Base-by-base conservation (phyloP, 2,113 vertebrate species). In the Orycteropus afer region DNA sequence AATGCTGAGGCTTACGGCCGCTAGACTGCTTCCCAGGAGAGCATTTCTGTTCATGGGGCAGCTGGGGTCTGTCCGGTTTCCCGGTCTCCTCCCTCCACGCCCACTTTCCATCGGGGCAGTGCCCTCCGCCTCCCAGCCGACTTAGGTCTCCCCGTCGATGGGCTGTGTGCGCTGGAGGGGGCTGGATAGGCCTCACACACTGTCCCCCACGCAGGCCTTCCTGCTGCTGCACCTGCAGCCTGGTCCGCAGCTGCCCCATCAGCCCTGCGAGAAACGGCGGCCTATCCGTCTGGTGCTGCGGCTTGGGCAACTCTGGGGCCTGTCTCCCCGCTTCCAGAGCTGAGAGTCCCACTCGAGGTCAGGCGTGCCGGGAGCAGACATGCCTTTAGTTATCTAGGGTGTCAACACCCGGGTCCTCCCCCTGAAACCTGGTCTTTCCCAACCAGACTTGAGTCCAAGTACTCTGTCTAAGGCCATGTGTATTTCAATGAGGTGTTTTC, bases 21-120 rank as follows among this genome's bases (percentile, higher is more conserved):
- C 23, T 23, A 22, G 20, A 22, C 55, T 5, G 42, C 42, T 0
- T 22, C 3, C 0, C 10, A 18, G 63, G 10, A 0, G 29, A 20
- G 5, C 5, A 7, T 77, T 45, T 29, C 81, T 18, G 45, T 81
- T 37, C 42, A 22, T 23, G 42, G 42, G 40, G 34, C 34, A 1
- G 1, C 7, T 42, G 42, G 10, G 76, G 11, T 34, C 11, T 11
- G 25, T 40, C 63, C 42, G 4, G 55, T 42, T 37, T 40, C 23
- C 49, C 32, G 47, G 37, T 61, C 27, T 27, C 73, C 59, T 11
- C 49, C 32, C 61, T 17, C 47, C 29, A 55, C 37, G 2, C 71
- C 22, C 4, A 7, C 2, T 10, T 53, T 59, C 89, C 51, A 45
- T 0, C 15, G 2, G 34, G 69, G 61, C 9, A 4, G 0, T 47